Conservation (phyloP, 2,888 invertebrate genomes). For the Ernsta delagoae region DNA sequence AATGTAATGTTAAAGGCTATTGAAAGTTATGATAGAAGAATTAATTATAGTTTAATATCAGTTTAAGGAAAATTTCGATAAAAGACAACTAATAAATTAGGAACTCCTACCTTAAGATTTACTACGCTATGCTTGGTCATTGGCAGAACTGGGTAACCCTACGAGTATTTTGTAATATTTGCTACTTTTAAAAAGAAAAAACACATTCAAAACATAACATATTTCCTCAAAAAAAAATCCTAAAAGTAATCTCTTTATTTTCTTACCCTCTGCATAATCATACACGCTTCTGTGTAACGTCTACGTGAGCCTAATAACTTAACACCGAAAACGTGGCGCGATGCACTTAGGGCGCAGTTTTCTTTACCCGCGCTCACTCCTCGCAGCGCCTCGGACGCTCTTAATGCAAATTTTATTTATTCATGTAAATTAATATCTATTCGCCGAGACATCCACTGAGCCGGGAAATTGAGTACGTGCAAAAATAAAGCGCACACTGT, state of each 20-base stretch:
- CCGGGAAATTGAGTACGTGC: conserved; percentile 84
- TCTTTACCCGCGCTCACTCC: conserved; percentile 53
- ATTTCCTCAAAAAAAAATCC: too few relatives aligned
- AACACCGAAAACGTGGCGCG: conserved; percentile 44
- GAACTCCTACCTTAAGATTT: too few relatives aligned
- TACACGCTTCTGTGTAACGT: conserved; percentile 23
- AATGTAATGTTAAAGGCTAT: too few relatives aligned
- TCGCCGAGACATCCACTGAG: conserved; percentile 76
- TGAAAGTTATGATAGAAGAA: too few relatives aligned
- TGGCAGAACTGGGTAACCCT: too few relatives aligned
- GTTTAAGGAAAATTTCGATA: too few relatives aligned
- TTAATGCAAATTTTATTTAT: conserved; percentile 85
- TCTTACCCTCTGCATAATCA: conserved; percentile 14
- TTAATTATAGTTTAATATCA: too few relatives aligned
- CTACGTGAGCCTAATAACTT: conserved; percentile 46
- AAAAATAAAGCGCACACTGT: conserved; percentile 73
- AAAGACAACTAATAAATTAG: too few relatives aligned
- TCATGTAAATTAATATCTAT: conserved; percentile 85
- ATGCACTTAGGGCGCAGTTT: conserved; percentile 60
- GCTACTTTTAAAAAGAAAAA: too few relatives aligned
- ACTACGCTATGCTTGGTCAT: too few relatives aligned
- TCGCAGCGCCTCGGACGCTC: conserved; percentile 63
- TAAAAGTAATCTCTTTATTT: conserved; percentile 3
- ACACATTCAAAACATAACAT: neutral
- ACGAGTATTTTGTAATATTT: too few relatives aligned